phyloP scores from a whole-genome alignment of 1,140 invertebrate species.

The Macrotrachela quadricornifera region DNA sequence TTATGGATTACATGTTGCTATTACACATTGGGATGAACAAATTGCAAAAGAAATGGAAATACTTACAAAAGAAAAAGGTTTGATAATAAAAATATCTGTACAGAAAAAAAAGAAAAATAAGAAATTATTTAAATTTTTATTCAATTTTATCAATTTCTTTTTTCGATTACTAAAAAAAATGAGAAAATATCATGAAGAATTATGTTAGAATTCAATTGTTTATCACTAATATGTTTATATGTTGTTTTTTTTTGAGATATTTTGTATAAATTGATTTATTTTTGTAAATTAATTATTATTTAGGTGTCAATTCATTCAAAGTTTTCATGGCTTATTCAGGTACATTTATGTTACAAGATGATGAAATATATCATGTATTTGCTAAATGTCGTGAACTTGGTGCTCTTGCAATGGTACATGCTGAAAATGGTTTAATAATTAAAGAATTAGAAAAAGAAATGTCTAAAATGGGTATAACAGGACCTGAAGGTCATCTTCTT shows the following conservation, averaged over 20 bases:
- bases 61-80: slow-evolving; percentile 32
- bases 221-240: no score
- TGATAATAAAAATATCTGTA: background rate
- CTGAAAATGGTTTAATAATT: slow-evolving; percentile 87
- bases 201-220: no score
- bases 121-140: no score
- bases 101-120: no score
- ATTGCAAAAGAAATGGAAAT: slow-evolving; percentile 40
- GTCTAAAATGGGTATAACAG: slow-evolving; percentile 60
- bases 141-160: no score
- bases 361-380: slow-evolving; percentile 62
- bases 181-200: no score
- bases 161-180: no score
- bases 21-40: slow-evolving; percentile 61
- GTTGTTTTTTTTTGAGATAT: no score
- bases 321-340: slow-evolving; percentile 83
- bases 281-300: slow-evolving; percentile 5
- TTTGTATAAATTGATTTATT: no score
- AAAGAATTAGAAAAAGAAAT: slow-evolving; percentile 54
- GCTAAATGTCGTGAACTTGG: slow-evolving; percentile 46
- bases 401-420: slow-evolving; percentile 76
- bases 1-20: slow-evolving; percentile 70
- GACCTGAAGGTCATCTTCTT: slow-evolving; percentile 82
- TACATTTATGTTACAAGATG: slow-evolving; percentile 67
- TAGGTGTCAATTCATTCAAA: slow-evolving; percentile 88